phyloP scores from a whole-genome alignment of 2,888 invertebrate species.

The Adineta ricciae region DNA sequence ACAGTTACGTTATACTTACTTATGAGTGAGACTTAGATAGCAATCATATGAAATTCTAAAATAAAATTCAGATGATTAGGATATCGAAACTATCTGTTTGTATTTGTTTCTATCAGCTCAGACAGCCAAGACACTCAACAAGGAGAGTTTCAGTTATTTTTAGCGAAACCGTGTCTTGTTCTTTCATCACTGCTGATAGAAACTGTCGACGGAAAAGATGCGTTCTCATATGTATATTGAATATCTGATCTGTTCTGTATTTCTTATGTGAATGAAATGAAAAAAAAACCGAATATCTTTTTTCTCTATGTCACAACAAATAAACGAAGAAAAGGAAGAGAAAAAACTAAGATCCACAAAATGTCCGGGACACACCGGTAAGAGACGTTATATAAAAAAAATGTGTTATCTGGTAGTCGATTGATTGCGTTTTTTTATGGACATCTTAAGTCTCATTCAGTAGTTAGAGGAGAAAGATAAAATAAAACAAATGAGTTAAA shows the following conservation, averaged over 20 bases:
- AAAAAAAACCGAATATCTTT: neutral
- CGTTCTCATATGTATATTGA: too few species aligned
- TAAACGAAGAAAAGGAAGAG: neutral
- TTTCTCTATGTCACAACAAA: neutral
- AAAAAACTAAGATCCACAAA: neutral
- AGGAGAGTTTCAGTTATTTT: neutral
- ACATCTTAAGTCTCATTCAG: neutral
- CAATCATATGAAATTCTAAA: neutral
- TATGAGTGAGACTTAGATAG: too few species aligned
- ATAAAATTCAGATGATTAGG: neutral
- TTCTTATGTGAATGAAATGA: neutral
- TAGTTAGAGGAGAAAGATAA: neutral
- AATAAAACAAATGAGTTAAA: constrained; percentile 15
- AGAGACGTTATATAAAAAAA: neutral
- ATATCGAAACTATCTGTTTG: neutral
- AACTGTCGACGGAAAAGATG: too few species aligned
- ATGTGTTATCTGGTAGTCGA: neutral
- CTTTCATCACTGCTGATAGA: too few species aligned
- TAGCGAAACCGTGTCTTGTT: too few species aligned
- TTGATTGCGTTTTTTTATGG: neutral
- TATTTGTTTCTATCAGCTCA: neutral
- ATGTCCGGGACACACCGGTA: neutral
- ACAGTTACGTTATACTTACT: too few species aligned
- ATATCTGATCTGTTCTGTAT: too few species aligned
- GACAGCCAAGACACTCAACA: neutral